These are phyloP conservation scores for Limosa lapponica DNA, from an alignment of 2,797 vertebrate species.

Conservation along the genomic window DNA sequence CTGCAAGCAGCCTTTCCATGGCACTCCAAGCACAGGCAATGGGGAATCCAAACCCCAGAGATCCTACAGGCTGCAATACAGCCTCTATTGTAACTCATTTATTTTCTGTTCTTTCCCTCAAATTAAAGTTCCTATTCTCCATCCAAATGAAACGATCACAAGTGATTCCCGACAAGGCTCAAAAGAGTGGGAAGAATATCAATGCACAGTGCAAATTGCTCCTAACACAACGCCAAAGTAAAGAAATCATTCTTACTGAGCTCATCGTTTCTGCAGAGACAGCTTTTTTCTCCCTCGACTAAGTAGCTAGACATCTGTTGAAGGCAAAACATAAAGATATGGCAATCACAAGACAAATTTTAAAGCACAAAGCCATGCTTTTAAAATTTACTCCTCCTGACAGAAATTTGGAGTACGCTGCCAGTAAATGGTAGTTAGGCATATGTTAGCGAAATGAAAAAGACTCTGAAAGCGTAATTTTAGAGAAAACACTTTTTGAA, in stretches of 20 bases:
- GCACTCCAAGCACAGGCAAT: neutral
- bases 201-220: neutral
- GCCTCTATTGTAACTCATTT: neutral
- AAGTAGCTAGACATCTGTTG: slow-evolving; percentile 20
- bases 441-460: neutral
- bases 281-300: neutral
- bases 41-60: neutral
- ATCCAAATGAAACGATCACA: neutral
- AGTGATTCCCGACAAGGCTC: neutral
- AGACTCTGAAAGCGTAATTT: neutral
- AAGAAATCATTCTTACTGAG: slow-evolving; percentile 12
- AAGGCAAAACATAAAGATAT: slow-evolving; percentile 26
- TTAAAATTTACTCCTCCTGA: slow-evolving; percentile 3
- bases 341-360: slow-evolving; percentile 8
- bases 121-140: neutral
- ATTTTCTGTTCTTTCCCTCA: neutral
- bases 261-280: slow-evolving; percentile 33
- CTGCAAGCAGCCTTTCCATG: neutral
- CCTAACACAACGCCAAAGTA: neutral
- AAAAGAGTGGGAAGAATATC: neutral
- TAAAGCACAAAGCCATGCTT: neutral
- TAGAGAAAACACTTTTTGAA: neutral
- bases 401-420: neutral
- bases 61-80: neutral
- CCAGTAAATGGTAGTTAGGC: neutral